Evolutionary conservation across 2,797 vertebrate genomes (phyloP).

Genomic region (Gorsachius magnificus): DNA sequence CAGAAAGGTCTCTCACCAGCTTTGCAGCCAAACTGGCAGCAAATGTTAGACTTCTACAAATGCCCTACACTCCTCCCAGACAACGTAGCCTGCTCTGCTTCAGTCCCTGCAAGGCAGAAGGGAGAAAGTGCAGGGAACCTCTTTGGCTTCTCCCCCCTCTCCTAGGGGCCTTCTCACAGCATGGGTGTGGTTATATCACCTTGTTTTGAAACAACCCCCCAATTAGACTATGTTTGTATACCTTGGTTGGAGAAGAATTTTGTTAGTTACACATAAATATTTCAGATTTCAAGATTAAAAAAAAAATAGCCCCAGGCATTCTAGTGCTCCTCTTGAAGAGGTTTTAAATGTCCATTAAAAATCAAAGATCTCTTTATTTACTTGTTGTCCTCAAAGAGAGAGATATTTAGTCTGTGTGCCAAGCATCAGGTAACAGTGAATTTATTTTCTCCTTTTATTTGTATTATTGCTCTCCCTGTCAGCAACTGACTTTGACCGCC

Average conservation of each 20-base stretch:
- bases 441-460: neutral
- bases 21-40: neutral
- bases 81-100: neutral
- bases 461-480: neutral
- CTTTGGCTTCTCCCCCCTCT: neutral
- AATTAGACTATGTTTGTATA: neutral
- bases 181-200: neutral
- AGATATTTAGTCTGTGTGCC: neutral
- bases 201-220: neutral
- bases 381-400: neutral
- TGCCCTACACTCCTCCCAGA: neutral
- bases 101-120: neutral
- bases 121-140: neutral
- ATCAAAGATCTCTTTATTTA: neutral
- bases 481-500: neutral
- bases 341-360: conserved; percentile 4
- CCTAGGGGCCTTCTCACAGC: neutral
- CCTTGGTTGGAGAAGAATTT: neutral
- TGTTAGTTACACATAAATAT: neutral
- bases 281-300: neutral
- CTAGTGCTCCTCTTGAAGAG: neutral
- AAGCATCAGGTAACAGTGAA: neutral
- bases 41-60: neutral
- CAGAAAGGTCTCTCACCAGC: neutral
- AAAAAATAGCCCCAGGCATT: neutral